Base-by-base conservation (phyloP, 23 tunicate genomes). In the Trididemnum clinides region DNA sequence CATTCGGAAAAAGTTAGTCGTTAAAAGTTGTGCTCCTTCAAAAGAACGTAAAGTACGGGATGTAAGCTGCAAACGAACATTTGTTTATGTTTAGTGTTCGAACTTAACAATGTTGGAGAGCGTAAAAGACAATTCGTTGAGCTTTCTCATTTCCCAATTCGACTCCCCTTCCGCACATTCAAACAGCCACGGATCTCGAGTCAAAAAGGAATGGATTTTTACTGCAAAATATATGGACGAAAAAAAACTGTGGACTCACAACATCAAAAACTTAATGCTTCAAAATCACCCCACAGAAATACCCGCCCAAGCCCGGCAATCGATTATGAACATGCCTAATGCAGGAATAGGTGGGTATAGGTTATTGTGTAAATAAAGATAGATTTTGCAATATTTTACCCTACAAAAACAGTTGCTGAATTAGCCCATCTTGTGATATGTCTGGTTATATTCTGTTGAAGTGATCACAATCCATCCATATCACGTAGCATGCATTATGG, bases 191-290 rank as follows among this genome's bases (percentile, higher is more conserved):
- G 15, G 29, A 26, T 77, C 74, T 1, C 33, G 54, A 33, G 54
- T 32, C 31, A 64, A 64, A 15, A 51, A 54, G 39, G 83, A 86
- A 35, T 62, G 72, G 32, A 82, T 39, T 5, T 33, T 91, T 28
- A 72, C 85, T 10, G 90, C 96, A 2, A 70, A 49, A 18, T 29
- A 50, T 27, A 28, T 73, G 25, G 87, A 86, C 0, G 96, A 91
- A 50, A 91, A 91, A 50, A 62, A 70, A 19, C 23, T 71, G 72
- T 91, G 96, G 96, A 91, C 96, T 0, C 82, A 91, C 76, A 77
- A 91, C 58, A 91, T 91, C 3, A 91, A 91, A 33, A 72, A 72
- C 27, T 88, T 91, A 0, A 86, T 91, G 69, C 81, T 91, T 0
- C 75, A 91, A 34, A 81, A 85, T 26, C 90, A 82, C 34, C 89